Percentiles rank a stretch among this genome's conserved stretches.
These are phyloP conservation scores for Papilio protenor DNA, from an alignment of 2,888 invertebrate genomes.

Conservation along the genomic window DNA sequence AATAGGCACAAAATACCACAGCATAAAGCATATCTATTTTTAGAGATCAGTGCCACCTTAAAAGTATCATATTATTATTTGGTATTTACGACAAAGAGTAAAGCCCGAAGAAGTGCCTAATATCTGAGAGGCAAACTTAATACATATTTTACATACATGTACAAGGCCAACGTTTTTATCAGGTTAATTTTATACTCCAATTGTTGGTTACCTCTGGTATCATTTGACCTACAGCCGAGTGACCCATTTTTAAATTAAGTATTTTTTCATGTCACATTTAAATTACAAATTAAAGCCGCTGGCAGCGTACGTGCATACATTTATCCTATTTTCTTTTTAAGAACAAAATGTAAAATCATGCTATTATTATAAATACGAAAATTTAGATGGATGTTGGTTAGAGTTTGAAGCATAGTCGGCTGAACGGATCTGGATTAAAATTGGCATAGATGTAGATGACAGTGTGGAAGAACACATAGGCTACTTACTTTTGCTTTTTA, in stretches of 20 bases:
- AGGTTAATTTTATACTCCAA: conserved; percentile 29
- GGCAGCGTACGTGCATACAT: conserved; percentile 1
- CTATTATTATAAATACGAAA: too few relatives aligned
- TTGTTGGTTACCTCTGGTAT: conserved; percentile 22
- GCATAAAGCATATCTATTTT: too few relatives aligned
- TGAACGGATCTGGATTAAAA: too few relatives aligned
- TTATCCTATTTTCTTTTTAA: background rate
- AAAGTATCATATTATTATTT: background rate
- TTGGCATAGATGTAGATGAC: too few relatives aligned
- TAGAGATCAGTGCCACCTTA: background rate
- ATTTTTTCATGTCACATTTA: conserved; percentile 19
- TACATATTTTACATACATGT: background rate
- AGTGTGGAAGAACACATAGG: too few relatives aligned
- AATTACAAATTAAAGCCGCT: conserved; percentile 28
- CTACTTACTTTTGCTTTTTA: too few relatives aligned
- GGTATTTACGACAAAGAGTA: conserved; percentile 1
- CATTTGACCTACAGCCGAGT: conserved; percentile 7
- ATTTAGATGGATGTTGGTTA: too few relatives aligned
- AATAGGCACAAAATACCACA: too few relatives aligned
- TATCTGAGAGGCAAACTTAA: background rate
- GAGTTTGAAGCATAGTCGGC: too few relatives aligned
- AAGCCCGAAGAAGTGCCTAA: background rate
- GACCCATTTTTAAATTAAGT: conserved; percentile 37
- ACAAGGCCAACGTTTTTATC: background rate
- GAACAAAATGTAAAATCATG: background rate